A percentile compares a stretch with the other conserved stretches of the same genome.
Evolutionary conservation across 2,797 vertebrate genomes (phyloP).

Genomic region (Melopsittacus undulatus): DNA sequence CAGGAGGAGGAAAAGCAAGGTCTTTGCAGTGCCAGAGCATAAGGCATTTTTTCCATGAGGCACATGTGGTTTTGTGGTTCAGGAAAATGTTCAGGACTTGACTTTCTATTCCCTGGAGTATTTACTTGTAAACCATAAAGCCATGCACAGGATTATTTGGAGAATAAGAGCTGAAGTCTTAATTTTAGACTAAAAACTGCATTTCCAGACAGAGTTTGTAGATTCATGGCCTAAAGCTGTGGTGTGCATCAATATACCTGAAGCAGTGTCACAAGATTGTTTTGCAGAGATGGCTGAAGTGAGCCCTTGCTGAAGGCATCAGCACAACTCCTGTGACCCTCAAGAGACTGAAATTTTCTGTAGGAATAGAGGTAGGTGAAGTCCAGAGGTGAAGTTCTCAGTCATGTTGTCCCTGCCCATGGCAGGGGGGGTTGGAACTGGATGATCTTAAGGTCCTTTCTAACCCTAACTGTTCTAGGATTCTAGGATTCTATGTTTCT

Average conservation of each 20-base stretch:
- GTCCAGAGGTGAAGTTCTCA: neutral
- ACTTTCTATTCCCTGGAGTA: neutral
- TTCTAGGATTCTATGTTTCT: too few relatives aligned
- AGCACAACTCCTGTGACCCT: neutral
- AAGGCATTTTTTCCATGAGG: slow-evolving; percentile 33
- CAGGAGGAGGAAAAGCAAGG: neutral
- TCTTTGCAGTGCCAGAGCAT: neutral
- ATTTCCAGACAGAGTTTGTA: neutral
- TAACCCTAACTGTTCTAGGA: too few relatives aligned
- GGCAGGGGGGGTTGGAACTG: too few relatives aligned
- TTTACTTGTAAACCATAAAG: neutral
- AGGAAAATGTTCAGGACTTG: neutral
- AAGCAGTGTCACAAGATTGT: neutral
- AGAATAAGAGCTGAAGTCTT: neutral
- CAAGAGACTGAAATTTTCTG: neutral
- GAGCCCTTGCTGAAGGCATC: neutral
- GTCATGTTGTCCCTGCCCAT: too few relatives aligned
- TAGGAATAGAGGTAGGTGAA: neutral
- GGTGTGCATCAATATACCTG: neutral
- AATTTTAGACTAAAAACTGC: neutral
- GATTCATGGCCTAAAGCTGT: neutral
- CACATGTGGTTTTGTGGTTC: slow-evolving; percentile 26
- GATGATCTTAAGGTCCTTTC: too few relatives aligned
- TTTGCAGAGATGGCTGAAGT: neutral
- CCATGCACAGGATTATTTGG: neutral